These are phyloP conservation scores for Netelia melanura DNA, from an alignment of 2,888 invertebrate genomes.

Conservation along the genomic window DNA sequence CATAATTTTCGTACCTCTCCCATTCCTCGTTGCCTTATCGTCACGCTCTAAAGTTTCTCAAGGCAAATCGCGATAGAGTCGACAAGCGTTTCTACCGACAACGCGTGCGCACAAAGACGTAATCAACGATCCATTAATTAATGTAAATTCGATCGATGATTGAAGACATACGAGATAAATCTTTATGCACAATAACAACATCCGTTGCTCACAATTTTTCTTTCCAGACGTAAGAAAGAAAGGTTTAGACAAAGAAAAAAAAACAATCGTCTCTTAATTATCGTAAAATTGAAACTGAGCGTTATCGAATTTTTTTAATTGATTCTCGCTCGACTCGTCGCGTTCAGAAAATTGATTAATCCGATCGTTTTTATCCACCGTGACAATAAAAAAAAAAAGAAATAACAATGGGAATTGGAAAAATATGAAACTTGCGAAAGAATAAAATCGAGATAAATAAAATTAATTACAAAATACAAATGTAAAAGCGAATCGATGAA, in stretches of 20 bases:
- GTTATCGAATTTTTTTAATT: no score
- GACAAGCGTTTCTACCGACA: background rate
- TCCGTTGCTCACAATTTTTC: background rate
- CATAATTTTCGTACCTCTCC: background rate
- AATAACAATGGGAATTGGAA: background rate
- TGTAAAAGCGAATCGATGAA: background rate
- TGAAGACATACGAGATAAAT: background rate
- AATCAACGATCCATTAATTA: background rate
- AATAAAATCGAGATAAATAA: background rate
- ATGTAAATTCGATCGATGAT: background rate
- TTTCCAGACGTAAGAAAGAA: background rate
- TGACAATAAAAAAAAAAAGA: conserved; percentile 3
- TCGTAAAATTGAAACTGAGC: no score
- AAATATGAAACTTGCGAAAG: conserved; percentile 9
- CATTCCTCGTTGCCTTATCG: background rate
- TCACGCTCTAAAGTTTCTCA: background rate
- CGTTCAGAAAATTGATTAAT: no score
- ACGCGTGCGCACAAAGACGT: background rate
- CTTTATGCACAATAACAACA: background rate
- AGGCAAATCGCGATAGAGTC: background rate
- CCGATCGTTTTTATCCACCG: background rate
- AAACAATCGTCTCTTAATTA: background rate
- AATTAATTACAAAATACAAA: background rate
- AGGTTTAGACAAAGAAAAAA: conserved; percentile 14
- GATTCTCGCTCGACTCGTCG: no score